Evolutionary conservation across 2,113 vertebrate species (phyloP), one percentile per base, ranked within the genome.

Genomic region (Empidonax traillii): DNA sequence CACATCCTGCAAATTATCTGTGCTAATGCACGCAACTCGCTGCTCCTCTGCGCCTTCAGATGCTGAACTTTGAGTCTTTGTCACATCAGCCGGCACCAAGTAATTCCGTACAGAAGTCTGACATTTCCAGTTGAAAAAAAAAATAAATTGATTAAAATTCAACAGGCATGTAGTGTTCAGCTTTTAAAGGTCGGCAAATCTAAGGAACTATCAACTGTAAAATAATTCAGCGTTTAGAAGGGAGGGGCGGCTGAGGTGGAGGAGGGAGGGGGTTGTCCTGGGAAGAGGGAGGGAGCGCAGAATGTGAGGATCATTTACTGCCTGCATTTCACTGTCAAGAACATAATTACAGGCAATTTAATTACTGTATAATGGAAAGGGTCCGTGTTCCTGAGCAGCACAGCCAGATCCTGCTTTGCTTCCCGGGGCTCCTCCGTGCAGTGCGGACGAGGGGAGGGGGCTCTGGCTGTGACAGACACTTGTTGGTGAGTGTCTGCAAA

Each of bases 91-190:
- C 96, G 2, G 97, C n/a, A 65, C 97, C 85, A 33, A 97, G 96
- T 97, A 97, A 98, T 98, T 98, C 97, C n/a, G 87, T 92, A 85
- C 96, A 97, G 97, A 97, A 98, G 97, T 97, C 98, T 98, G 98
- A 98, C 97, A 98, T 98, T 98, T 98, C 97, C 97, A 98, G 97
- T 97, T 90, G 97, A 98, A 98, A 97, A 41, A 39, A 41, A 98
- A 98, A 98, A 98, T 98, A 98, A 98, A 98, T 98, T 98, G 98
- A 98, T 98, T 98, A 98, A 98, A 98, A 98, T 98, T 98, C 98
- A 98, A 94, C 97, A 97, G 97, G 95, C 98, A 96, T 98, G 97
- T 97, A 97, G 96, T 87, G 96, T 97, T 98, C 97, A 72, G 97
- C 97, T 97, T 98, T 98, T 98, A 98, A 98, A 98, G 98, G 98